phyloP scores from a whole-genome alignment of 2,888 invertebrate genomes.

The Tortrix viridana region DNA sequence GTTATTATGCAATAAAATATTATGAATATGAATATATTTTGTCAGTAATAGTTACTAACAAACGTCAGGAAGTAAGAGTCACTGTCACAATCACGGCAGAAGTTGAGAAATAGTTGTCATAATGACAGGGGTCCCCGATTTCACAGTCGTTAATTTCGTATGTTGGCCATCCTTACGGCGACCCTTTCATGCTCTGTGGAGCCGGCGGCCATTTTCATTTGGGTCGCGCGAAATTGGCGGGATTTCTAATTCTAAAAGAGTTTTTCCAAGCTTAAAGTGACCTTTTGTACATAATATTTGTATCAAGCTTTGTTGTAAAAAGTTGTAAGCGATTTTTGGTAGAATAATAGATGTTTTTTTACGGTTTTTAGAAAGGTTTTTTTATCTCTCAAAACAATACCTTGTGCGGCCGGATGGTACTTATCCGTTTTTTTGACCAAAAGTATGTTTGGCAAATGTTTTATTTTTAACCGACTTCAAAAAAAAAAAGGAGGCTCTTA shows the following conservation, averaged over 20 bases:
- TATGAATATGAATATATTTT: too few species aligned
- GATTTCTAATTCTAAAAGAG: neutral
- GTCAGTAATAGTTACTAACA: too few species aligned
- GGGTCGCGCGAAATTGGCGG: neutral
- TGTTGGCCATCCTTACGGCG: slow-evolving; percentile 25
- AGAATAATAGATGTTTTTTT: too few species aligned
- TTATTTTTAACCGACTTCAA: too few species aligned
- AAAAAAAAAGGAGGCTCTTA: too few species aligned
- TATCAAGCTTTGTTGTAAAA: neutral
- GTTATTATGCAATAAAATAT: too few species aligned
- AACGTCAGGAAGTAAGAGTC: neutral
- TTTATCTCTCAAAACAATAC: too few species aligned
- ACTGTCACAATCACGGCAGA: slow-evolving; percentile 14
- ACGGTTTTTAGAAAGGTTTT: too few species aligned
- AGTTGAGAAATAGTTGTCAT: slow-evolving; percentile 35
- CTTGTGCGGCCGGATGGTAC: too few species aligned
- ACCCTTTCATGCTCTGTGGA: slow-evolving; percentile 26
- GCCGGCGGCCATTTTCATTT: slow-evolving; percentile 13
- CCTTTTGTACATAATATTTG: neutral
- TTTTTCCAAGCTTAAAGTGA: neutral
- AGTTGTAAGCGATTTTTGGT: too few species aligned
- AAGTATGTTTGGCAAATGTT: too few species aligned
- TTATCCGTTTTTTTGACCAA: too few species aligned
- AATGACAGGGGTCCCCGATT: slow-evolving; percentile 40
- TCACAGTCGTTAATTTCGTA: slow-evolving; percentile 46